Base-by-base conservation (phyloP, 1,140 invertebrate species). In the Drosophila chauvacae region DNA sequence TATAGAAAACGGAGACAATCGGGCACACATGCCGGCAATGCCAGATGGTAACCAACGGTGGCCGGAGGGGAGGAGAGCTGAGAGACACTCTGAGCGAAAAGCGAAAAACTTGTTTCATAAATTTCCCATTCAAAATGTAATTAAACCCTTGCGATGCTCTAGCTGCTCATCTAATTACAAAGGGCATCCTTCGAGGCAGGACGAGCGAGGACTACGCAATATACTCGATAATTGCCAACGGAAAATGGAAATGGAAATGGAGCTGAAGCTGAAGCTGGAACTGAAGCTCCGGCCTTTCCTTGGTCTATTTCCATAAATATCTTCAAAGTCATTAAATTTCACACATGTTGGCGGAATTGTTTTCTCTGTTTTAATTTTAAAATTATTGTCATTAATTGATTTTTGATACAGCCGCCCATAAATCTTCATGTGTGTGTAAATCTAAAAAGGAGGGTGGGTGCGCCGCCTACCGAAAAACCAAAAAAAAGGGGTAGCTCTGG, bases 311-410 rank as follows among this genome's bases (percentile, higher is more conserved):
- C 78, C 86, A 85, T 90, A 90, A 90, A 90, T 90, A 90, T 90
- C 85, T 90, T 90, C 85, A 81, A 85, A 90, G 85, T 90, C 85
- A 90, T 90, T 90, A 90, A 90, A 90, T 90, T 90, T 90, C 86
- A 90, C 85, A 90, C 85, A 90, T 90, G 85, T 71, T 90, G 86
- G 78, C 76, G 53, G 85, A 90, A 90, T 90, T 81, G 81, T 90
- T 56, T 55, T 56, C 53, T 56, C 53, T 7, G 35, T 56, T 90
- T 90, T 90, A 81, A 90, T 90, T 90, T 90, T 90, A 85, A 88
- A 88, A 88, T 90, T 90, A 90, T 90, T 90, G 81, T 77, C 85
- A 90, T 90, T 90, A 90, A 90, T 90, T 90, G 85, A 90, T 90
- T 90, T 90, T 90, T 90, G 85, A 90, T 90, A 85, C 75, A 81